These are phyloP conservation scores for Lordiphosa stackelbergi DNA, from an alignment of 1,140 invertebrate genomes.

Conservation along the genomic window DNA sequence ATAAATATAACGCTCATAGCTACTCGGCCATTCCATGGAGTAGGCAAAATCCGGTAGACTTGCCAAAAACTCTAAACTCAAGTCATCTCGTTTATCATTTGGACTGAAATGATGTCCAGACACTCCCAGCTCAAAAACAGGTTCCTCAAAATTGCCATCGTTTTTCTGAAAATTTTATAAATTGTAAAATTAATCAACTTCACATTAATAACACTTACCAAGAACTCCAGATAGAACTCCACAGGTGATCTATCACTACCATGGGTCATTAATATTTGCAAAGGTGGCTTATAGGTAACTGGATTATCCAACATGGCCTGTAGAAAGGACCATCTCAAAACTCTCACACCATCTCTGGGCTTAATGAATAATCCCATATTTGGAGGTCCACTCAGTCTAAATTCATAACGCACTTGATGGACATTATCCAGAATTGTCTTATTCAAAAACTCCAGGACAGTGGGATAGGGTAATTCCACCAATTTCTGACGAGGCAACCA, in stretches of 20 bases:
- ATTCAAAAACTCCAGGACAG: constrained; percentile 30
- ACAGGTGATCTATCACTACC: constrained; percentile 29
- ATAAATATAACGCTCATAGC: constrained; percentile 44
- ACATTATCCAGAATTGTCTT: constrained; percentile 37
- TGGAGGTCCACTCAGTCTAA: constrained; percentile 80
- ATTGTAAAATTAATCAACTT: too few species aligned
- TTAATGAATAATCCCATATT: constrained; percentile 85
- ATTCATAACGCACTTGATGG: constrained; percentile 50
- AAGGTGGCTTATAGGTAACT: constrained; percentile 12
- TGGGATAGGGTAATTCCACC: constrained; percentile 32
- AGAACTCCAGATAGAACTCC: constrained; percentile 76
- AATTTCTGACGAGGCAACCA: constrained; percentile 39
- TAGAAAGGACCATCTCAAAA: constrained; percentile 80
- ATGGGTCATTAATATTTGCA: constrained; percentile 78
- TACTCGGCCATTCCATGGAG: constrained; percentile 37
- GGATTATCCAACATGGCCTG: constrained; percentile 75
- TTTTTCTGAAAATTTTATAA: constrained; percentile 77
- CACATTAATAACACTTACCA: constrained; percentile 10
- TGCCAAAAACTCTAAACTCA: constrained; percentile 19
- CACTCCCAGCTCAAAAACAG: constrained; percentile 36
- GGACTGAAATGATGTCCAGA: constrained; percentile 34
- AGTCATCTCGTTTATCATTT: constrained; percentile 19
- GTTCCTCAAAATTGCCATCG: constrained; percentile 60
- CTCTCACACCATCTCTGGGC: constrained; percentile 79
- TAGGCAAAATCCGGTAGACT: constrained; percentile 31